These are phyloP conservation scores for Rhadinocentrus ornatus DNA, from an alignment of 2,797 vertebrate species.

Conservation along the genomic window DNA sequence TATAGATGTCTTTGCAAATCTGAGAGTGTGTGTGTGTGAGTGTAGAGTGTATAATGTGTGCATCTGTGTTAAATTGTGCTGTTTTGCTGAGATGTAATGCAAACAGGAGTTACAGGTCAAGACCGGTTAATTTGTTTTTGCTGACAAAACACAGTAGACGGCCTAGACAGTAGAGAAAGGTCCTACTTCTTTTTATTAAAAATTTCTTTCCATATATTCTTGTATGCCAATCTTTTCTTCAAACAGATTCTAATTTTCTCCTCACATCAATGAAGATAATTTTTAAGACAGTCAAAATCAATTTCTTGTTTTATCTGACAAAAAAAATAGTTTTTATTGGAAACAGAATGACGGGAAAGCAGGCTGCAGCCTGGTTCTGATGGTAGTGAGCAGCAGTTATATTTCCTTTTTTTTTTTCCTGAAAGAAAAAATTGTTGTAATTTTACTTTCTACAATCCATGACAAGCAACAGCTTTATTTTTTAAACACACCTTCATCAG, in stretches of 20 bases:
- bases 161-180: constrained; percentile 16
- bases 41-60: constrained; percentile 17
- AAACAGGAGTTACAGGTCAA: constrained; percentile 54
- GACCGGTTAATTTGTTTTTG: constrained; percentile 53
- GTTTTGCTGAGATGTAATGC: constrained; percentile 62
- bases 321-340: constrained; percentile 30
- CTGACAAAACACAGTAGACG: constrained; percentile 47
- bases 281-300: constrained; percentile 57
- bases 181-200: constrained; percentile 18
- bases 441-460: constrained; percentile 21
- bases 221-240: background rate
- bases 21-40: constrained; percentile 13
- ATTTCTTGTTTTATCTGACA: constrained; percentile 60
- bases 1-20: constrained; percentile 22
- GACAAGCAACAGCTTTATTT: constrained; percentile 27
- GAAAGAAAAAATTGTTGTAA: constrained; percentile 30
- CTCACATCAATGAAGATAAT: constrained; percentile 43
- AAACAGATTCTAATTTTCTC: constrained; percentile 33
- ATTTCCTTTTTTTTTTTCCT: constrained; percentile 9
- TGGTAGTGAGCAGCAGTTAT: constrained; percentile 27
- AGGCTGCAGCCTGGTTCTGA: constrained; percentile 13
- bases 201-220: constrained; percentile 5
- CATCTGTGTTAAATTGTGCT: constrained; percentile 39
- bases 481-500: constrained; percentile 31
- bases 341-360: constrained; percentile 40